Evolutionary conservation across 2,113 vertebrate genomes (phyloP), one percentile per base, ranked within the genome.

Genomic region (Fukomys damarensis): DNA sequence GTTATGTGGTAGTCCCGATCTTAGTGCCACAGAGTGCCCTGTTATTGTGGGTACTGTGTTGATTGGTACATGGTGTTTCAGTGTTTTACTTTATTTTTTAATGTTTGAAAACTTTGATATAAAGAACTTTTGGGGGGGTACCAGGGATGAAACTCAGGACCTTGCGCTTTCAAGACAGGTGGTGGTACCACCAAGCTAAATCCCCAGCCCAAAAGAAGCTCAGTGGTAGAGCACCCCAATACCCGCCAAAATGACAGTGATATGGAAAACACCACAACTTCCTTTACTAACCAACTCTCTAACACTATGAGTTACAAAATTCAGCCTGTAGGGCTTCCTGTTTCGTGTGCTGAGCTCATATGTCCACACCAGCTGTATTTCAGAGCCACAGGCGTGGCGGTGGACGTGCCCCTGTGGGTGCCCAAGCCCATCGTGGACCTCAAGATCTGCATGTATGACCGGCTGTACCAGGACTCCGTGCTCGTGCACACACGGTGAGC

Each of bases 401-500:
- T 98, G 9, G 98, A 98, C 0, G 96, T 99, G 83, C 99, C 99
- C 0, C 98, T 99, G 43, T 99, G 99, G 98, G 98, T 99, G 93
- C 96, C 98, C 35, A 97, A 97, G 59, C 98, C 99, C 68, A 98
- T 28, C 4, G 68, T 99, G 22, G 99, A 99, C 93, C 97, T 99
- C 7, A 99, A 99, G 98, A 99, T 99, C 96, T 99, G 99, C 98
- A 98, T 98, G 98, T 99, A 99, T 3, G 98, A 99, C 93, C 97
- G 88, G 3, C 98, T 99, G 16, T 99, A 99, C 95, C 99, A 99
- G 98, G 99, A 99, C 35, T 98, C 95, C 2, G 58, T 99, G 0
- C 35, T 97, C 8, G 41, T 99, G 80, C 97, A 97, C n/a, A 99
- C 99, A 84, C 99, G 99, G 99, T 99, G 94, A 96, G 99, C 87